phyloP scores from a whole-genome alignment of 2,888 invertebrate genomes.

The Sinopyrophorus schimmeli region DNA sequence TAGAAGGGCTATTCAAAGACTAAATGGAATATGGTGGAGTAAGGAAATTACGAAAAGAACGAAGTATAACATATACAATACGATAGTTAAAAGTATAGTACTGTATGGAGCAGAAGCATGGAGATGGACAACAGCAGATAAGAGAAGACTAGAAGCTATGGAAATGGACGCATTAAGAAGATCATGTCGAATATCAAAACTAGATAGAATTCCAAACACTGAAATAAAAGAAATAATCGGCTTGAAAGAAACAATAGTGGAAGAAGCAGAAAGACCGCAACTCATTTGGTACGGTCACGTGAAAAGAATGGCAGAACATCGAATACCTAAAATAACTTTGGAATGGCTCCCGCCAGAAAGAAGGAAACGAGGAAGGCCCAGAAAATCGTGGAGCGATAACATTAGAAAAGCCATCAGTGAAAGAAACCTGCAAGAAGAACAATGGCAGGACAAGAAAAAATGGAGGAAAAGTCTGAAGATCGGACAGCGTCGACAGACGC shows the following conservation, averaged over 20 bases:
- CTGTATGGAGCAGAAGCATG: slow-evolving; percentile 21
- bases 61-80: slow-evolving; percentile 19
- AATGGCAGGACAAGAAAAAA: slow-evolving; percentile 1
- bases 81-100: slow-evolving; percentile 14
- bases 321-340: neutral
- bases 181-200: slow-evolving; percentile 18
- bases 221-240: slow-evolving; percentile 7
- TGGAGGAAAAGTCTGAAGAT: slow-evolving; percentile 11
- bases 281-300: no score
- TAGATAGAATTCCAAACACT: slow-evolving; percentile 12
- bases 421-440: slow-evolving; percentile 8
- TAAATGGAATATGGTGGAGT: slow-evolving; percentile 10
- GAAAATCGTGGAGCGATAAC: slow-evolving; percentile 5
- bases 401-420: slow-evolving; percentile 7
- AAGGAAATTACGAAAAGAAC: slow-evolving; percentile 15
- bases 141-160: slow-evolving; percentile 17
- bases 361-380: slow-evolving; percentile 6
- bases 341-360: neutral
- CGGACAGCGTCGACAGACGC: slow-evolving; percentile 9
- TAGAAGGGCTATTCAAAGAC: slow-evolving; percentile 5
- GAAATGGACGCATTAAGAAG: slow-evolving; percentile 21
- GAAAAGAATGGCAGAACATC: slow-evolving; percentile 1
- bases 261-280: no score
- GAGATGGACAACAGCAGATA: slow-evolving; percentile 16
- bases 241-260: slow-evolving; percentile 8